These are phyloP conservation scores for Astur gentilis DNA, from an alignment of 2,113 vertebrate species.

Conservation along the genomic window DNA sequence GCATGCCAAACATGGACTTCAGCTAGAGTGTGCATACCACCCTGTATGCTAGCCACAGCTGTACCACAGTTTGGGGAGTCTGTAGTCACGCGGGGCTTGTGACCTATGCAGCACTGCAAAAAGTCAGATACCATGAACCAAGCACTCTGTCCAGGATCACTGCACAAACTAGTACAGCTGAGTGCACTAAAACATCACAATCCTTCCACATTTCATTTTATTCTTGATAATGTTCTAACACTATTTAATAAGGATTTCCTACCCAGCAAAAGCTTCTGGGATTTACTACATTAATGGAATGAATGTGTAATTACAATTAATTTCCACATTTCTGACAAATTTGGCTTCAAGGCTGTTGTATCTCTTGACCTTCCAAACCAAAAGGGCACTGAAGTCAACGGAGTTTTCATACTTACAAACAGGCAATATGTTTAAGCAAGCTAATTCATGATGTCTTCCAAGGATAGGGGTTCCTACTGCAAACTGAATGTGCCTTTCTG, in stretches of 20 bases:
- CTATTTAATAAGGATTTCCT: neutral
- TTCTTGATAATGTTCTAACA: neutral
- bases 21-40: neutral
- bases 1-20: neutral
- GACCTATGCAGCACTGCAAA: neutral
- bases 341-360: neutral
- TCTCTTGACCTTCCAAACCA: neutral
- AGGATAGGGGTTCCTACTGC: neutral
- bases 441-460: neutral
- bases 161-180: neutral
- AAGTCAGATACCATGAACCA: neutral
- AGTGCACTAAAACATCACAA: neutral
- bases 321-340: neutral
- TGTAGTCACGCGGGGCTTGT: rapidly evolving
- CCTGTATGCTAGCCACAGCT: rapidly evolving
- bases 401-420: neutral
- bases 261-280: neutral
- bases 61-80: rapidly evolving
- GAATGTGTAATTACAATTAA: neutral
- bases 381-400: neutral
- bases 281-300: neutral
- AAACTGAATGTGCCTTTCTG: neutral
- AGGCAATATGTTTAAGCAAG: neutral
- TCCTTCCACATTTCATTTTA: neutral
- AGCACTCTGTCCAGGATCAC: neutral